Base-by-base conservation (phyloP, 2,797 vertebrate genomes). In the Halcyon badia region DNA sequence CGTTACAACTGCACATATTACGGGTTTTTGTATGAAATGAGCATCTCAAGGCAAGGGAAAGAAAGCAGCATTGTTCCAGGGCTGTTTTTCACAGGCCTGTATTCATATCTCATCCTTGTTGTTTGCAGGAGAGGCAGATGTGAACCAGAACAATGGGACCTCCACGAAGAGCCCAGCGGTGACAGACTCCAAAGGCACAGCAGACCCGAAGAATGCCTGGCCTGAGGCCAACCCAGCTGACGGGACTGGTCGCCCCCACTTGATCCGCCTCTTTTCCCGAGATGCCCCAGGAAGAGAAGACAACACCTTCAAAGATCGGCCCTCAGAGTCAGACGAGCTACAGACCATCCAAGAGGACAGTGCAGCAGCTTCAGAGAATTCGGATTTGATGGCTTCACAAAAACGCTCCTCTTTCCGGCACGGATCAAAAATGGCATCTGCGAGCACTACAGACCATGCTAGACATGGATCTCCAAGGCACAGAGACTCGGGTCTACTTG, bases 231-330 rank as follows among this genome's bases (percentile, higher is more conserved):
- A 95, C 98, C 98, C 99, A 99, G 99, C 98, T 98, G 99, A 99
- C 98, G 98, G 98, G 39, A 97, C 97, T 81, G 97, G 98, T 97
- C 99, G 99, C 99, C 99, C 99, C 98, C 99, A 99, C 98, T 98
- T 99, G 99, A 98, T 98, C 99, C 99, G 99, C 99, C 99, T 99
- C 98, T 99, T 99, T 98, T 99, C 99, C 99, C 99, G 99, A 99
- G 99, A 99, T 99, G 99, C 99, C 97, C 99, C 99, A 91, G 99
- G 99, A 75, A 98, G 99, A 91, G 99, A 99, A 98, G 99, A 99
- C 99, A 99, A 99, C 99, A 99, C 99, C 99, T 99, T 99, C 99
- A 99, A 99, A 99, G 99, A 99, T 91, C 99, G 99, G 98, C 99
- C 99, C 97, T 99, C 99, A 0, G 99, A 99, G 98, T 99, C 99